Evolutionary conservation across 2,797 vertebrate genomes (phyloP), one percentile per base, ranked within the genome.

Genomic region (Nannoperca australis): DNA sequence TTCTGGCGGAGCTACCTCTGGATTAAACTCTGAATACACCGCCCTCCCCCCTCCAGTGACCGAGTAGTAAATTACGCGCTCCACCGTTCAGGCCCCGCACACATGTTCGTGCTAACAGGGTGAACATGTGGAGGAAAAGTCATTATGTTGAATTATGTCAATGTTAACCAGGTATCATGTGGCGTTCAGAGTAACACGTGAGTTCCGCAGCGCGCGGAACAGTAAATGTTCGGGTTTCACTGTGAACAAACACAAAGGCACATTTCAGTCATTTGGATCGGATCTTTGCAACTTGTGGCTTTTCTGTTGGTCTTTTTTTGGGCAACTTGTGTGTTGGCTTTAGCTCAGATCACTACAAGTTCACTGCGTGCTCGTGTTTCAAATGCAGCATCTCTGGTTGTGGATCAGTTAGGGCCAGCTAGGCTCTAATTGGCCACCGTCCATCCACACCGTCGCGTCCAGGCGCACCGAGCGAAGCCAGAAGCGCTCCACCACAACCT

Each of bases 51-150:
- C 67, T 27, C 24, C 7, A 15, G 66, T 50, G 69, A 38, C 55
- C 13, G 12, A 73, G 78, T 76, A 80, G 83, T 90, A 85, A 91
- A 91, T 91, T 76, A 89, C 83, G 71, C 88, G 70, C 86, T 49
- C 70, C 67, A 42, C 15, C 66, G 14, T 55, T 15, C 53, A 70
- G 83, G 84, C 70, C 87, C 59, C 51, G 30, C 73, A 77, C 84
- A 87, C 83, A 72, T 54, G 71, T 63, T 15, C 72, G 55, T 63
- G 10, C 0, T 3, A 18, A 53, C 45, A 67, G 34, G 13, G 42
- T 64, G 5, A 60, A 12, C 61, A 60, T 32, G 61, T 73, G 59
- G 40, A 66, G 36, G 18, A 56, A 67, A 72, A 22, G n/a, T 6
- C 2, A 24, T 64, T 47, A 11, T 42, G 7, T 18, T 45, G 1